Evolutionary conservation across 2,797 vertebrate genomes (phyloP), one percentile per base, ranked within the genome.

Genomic region (Zalophus californianus): DNA sequence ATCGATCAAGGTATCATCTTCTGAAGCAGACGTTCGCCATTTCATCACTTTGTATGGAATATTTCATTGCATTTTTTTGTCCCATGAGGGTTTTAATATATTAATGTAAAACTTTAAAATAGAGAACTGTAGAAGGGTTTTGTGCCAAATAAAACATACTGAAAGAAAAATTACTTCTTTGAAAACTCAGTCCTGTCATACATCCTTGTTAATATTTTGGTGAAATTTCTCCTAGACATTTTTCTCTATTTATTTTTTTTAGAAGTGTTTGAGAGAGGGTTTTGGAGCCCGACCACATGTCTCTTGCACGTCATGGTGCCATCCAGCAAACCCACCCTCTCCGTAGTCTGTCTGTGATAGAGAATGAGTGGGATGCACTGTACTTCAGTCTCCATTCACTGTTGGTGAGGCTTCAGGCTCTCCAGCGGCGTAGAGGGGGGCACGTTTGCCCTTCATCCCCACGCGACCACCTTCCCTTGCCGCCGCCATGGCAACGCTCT

Each of bases 401-500:
- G 75, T 3, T 0, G 8, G 10, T 0, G 3, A 6, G 21, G 52
- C 14, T 4, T 72, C 29, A 50, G 93, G 68, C 72, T 75, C 3
- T 15, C 91, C 38, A 12, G 38, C 0, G 27, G 72, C 64, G 25
- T 60, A 0, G 25, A n/a, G 41, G 58, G 84, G 32, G 60, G 21
- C 48, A 8, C 15, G 23, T 96, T 95, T 77, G 38, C 96, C 91
- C 92, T 97, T 92, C 56, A 70, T 91, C 72, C 38, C 62, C 86
- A 83, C 20, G 35, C n/a, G 29, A 86, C 92, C 62, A 7, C 83
- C 35, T 58, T 86, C 91, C 78, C 68, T 60, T 21, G 86, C 89
- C 3, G 94, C 96, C 38, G 35, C 97, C 98, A 86, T 90, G 94
- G 84, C 94, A 95, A 82, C 95, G 10, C 52, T 86, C 48, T 87